phyloP scores from a whole-genome alignment of 1,140 invertebrate species.

The Hyles vespertilio region DNA sequence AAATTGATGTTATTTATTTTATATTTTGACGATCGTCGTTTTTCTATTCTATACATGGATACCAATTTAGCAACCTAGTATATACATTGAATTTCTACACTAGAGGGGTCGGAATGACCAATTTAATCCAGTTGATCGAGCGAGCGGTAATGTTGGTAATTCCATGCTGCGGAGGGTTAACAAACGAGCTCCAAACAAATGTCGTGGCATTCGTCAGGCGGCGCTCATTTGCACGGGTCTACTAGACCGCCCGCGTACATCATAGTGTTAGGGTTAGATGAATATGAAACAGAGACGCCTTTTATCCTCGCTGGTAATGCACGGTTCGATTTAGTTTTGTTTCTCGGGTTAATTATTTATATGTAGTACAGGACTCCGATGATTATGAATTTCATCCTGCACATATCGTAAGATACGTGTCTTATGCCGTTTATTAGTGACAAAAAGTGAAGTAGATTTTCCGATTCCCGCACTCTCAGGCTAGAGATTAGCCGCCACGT shows the following conservation, averaged over 20 bases:
- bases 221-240: constrained; percentile 38
- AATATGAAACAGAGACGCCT: constrained; percentile 11
- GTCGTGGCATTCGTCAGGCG: constrained; percentile 41
- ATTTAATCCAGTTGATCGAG: constrained; percentile 36
- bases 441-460: too few relatives aligned
- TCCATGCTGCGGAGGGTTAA: constrained; percentile 23
- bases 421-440: too few relatives aligned
- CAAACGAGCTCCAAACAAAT: constrained; percentile 41
- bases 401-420: too few relatives aligned
- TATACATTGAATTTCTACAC: background rate
- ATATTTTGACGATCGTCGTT: too few relatives aligned
- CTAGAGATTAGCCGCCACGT: too few relatives aligned
- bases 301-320: constrained; percentile 1
- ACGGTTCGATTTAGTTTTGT: background rate
- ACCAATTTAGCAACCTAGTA: too few relatives aligned
- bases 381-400: too few relatives aligned
- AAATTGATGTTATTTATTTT: too few relatives aligned
- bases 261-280: constrained; percentile 24
- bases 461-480: too few relatives aligned
- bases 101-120: constrained; percentile 23
- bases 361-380: too few relatives aligned
- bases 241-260: constrained; percentile 17
- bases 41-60: too few relatives aligned
- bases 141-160: constrained; percentile 30
- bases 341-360: too few relatives aligned